Percentiles rank a stretch among this genome's conserved stretches.
Conservation (phyloP, 1,140 invertebrate genomes). For the Planococcus citri region DNA sequence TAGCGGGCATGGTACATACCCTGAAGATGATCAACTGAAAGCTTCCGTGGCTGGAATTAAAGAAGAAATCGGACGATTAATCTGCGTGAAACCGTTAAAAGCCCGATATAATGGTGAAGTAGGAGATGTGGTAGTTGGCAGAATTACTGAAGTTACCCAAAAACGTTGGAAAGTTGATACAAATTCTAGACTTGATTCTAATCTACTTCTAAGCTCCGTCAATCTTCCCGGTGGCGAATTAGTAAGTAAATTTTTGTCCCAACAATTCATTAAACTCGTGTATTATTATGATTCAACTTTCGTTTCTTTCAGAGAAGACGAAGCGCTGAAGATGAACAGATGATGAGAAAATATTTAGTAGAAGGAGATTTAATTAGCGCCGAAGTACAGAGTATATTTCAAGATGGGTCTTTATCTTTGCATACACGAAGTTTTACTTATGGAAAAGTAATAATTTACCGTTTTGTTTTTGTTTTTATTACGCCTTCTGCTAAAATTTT, state of each 20-base stretch:
- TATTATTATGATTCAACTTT: not conserved
- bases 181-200: slow-evolving; percentile 77
- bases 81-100: slow-evolving; percentile 81
- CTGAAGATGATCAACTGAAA: slow-evolving; percentile 60
- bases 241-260: slow-evolving; percentile 39
- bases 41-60: slow-evolving; percentile 88
- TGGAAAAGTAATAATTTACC: slow-evolving; percentile 66
- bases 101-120: slow-evolving; percentile 86
- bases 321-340: slow-evolving; percentile 91
- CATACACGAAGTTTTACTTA: slow-evolving; percentile 95
- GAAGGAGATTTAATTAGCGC: slow-evolving; percentile 96
- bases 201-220: slow-evolving; percentile 80
- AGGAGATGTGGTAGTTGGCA: slow-evolving; percentile 91
- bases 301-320: slow-evolving; percentile 57
- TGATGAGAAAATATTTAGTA: slow-evolving; percentile 87
- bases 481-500: no score
- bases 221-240: slow-evolving; percentile 95
- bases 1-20: slow-evolving; percentile 94
- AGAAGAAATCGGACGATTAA: slow-evolving; percentile 87
- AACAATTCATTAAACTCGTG: slow-evolving; percentile 1
- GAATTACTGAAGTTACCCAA: slow-evolving; percentile 82
- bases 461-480: not conserved
- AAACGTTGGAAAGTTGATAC: slow-evolving; percentile 93
- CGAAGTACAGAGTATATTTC: slow-evolving; percentile 78
- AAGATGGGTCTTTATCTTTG: slow-evolving; percentile 81